phyloP scores from a whole-genome alignment of 2,797 vertebrate species.

The Acanthiza pusilla region DNA sequence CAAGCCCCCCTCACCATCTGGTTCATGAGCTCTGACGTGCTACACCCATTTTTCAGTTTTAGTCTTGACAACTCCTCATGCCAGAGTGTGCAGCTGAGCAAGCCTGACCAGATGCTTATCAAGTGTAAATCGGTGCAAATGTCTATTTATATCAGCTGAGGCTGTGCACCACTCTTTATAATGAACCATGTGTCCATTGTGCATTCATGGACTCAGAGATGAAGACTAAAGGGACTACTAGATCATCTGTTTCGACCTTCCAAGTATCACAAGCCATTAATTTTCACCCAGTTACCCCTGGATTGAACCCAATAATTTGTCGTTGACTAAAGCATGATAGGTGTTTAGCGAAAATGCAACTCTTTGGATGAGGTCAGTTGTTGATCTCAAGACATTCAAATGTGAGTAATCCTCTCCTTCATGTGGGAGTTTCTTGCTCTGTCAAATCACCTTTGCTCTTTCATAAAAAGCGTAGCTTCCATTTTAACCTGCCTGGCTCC shows the following conservation, averaged over 20 bases:
- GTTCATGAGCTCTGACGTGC: background rate
- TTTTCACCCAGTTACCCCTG: background rate
- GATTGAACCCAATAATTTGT: background rate
- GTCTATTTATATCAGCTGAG: background rate
- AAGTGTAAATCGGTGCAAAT: conserved; percentile 25
- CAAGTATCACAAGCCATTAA: background rate
- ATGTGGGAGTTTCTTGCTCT: background rate
- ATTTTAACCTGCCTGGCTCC: background rate
- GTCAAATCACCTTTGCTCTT: background rate
- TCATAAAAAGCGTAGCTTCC: background rate
- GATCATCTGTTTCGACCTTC: conserved; percentile 30
- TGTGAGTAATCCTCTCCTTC: background rate
- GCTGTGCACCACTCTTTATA: background rate
- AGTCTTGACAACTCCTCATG: background rate
- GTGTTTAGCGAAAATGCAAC: background rate
- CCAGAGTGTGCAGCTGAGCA: conserved; percentile 38
- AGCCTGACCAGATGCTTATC: conserved; percentile 52
- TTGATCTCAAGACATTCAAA: background rate
- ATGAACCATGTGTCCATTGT: conserved; percentile 2
- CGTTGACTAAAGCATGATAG: background rate
- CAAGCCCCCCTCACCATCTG: background rate
- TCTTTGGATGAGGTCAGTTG: background rate
- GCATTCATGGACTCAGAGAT: background rate
- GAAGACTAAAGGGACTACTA: background rate
- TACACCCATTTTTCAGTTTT: conserved; percentile 36